Evolutionary conservation across 2,797 vertebrate genomes (phyloP), one percentile per base, ranked within the genome.

Genomic region (Hemitrygon akajei): DNA sequence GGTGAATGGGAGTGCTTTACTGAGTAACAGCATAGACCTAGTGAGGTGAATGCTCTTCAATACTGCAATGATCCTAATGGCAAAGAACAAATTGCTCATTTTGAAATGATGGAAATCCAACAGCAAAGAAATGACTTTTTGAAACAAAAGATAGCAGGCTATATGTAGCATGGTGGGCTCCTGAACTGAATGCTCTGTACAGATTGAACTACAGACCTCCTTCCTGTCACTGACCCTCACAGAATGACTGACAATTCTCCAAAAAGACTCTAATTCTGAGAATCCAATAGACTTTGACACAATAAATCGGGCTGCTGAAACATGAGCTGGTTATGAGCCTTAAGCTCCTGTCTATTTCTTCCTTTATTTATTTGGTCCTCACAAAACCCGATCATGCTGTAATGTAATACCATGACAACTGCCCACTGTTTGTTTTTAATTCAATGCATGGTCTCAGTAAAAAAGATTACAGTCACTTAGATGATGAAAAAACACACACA

Each of bases 391-490:
- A 89, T 20, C 9, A 34, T 69, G 60, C 34, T 37, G 86, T 69
- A 89, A 89, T 5, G 69, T 69, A 69, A 89, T 30, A 89, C 86
- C 86, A 89, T 69, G 86, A 69, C 86, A 89, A 89, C 60, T 16
- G n/a, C 60, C 9, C n/a, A 30, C 16, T 89, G 86, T 89, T 89
- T 89, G 60, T 40, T 69, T 69, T 69, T 89, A 89, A 89, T 89
- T 89, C 66, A 89, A 89, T 89, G 69, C 86, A 69, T 22, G 86
- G 63, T n/a, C 63, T 37, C n/a, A 89, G 60, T 89, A 63, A 89
- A 89, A 47, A 89, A n/a, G n/a, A 89, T 89, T 89, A 60, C 86
- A 89, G 86, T 89, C 86, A 89, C n/a, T 89, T 6, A n/a, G 63
- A 89, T 37, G 86, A 89, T 73, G 71, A 66, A 9, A 69, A 37